Conservation (phyloP, 2,797 vertebrate species). For the Liasis olivaceus region DNA sequence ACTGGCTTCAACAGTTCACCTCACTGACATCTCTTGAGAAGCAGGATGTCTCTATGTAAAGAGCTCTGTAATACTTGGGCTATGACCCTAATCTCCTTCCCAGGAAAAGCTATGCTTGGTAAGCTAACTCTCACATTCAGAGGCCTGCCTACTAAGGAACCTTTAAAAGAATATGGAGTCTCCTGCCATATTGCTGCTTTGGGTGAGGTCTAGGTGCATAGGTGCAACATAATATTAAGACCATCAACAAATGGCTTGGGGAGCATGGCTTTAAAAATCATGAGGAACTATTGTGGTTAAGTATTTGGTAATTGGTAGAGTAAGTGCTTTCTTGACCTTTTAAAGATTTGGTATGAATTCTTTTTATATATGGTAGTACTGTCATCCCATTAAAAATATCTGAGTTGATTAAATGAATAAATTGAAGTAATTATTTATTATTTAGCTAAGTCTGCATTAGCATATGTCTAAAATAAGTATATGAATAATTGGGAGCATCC, state of each 20-base stretch:
- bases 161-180: not conserved
- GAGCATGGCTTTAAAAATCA: not conserved
- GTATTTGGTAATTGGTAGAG: not conserved
- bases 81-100: not conserved
- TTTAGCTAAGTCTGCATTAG: not conserved
- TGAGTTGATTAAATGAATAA: rapidly evolving
- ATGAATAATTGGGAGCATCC: not conserved
- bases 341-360: not conserved
- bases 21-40: not conserved
- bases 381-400: not conserved
- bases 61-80: not conserved
- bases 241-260: not conserved
- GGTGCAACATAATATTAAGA: not conserved
- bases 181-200: not conserved
- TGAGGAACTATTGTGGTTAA: not conserved
- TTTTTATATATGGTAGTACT: not conserved
- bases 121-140: not conserved
- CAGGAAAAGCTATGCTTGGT: not conserved
- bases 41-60: not conserved
- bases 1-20: not conserved
- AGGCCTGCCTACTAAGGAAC: not conserved
- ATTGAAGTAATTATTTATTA: conserved; percentile 3
- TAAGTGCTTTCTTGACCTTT: not conserved
- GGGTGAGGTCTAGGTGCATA: not conserved
- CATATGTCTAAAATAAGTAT: not conserved